Base-by-base conservation (phyloP, 2,888 invertebrate species). In the Chymomyza caudatula region DNA sequence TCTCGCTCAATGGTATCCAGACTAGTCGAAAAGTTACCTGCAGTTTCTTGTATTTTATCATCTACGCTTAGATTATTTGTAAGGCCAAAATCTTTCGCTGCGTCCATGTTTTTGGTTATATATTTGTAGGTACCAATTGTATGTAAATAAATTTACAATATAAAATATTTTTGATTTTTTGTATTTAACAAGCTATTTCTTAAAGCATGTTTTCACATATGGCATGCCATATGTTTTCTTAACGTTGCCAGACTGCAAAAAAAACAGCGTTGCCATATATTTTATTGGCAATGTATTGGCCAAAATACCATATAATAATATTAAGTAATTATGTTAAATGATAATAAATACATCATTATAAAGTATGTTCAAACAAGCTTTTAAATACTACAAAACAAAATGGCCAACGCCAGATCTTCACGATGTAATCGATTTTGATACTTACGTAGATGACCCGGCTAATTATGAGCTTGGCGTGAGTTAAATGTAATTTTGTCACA, bases 331-430 rank as follows among this genome's bases (percentile, higher is more conserved):
- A 19, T 51, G 51, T 13, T 51, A 19, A 20, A 13, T 13, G 19
- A 20, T 5, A 13, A 20, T 19, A 20, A 13, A 88, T 56, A 4
- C 11, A 15, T 25, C 13, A 25, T 5, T 4, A 22, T 13, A 29
- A 15, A 29, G 13, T 11, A 89, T 89, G 89, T 96, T 96, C 88
- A 94, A 93, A 91, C 92, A 93, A 72, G 90, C 89, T 71, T 97
- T 96, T 88, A 96, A 96, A 89, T 94, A 94, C 90, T 97, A 94
- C 78, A 96, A 96, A 90, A 92, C 93, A 8, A 94, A 93, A 80
- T 92, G 92, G 69, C 92, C 93, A 8, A 91, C 92, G 59, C 95
- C 95, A 0, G 92, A 93, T 80, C 90, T 94, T 11, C 88, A 90
- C n/a, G 86, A 92, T 72, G 94, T 96, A 1, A 86, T 96, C 69